These are phyloP conservation scores for Brachionus koreanus DNA, from an alignment of 1,140 invertebrate genomes.

Conservation along the genomic window DNA sequence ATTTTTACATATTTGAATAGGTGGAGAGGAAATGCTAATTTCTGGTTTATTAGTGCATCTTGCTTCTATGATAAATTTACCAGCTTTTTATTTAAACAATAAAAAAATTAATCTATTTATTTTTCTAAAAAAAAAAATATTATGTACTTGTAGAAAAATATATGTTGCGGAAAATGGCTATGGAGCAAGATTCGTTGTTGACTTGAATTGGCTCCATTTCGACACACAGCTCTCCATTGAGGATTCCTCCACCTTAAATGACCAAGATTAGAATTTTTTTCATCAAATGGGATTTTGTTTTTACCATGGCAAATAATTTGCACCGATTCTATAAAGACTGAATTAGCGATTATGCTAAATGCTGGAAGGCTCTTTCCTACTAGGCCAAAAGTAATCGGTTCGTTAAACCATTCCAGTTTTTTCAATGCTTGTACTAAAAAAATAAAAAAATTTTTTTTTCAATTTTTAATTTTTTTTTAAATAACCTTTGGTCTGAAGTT, in stretches of 20 bases:
- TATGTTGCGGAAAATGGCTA: slow-evolving; percentile 30
- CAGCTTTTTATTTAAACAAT: no score
- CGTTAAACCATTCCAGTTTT: slow-evolving; percentile 42
- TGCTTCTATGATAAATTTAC: slow-evolving; percentile 29
- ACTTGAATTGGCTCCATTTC: slow-evolving; percentile 33
- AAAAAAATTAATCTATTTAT: not conserved
- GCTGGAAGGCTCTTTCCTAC: not conserved
- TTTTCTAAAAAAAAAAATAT: not conserved
- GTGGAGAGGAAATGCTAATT: not conserved
- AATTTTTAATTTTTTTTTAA: not conserved
- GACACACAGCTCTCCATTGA: slow-evolving; percentile 27
- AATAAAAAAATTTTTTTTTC: not conserved
- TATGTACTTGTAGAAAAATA: slow-evolving; percentile 21
- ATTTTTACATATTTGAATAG: slow-evolving; percentile 29
- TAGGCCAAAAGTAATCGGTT: slow-evolving; percentile 18
- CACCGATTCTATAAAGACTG: slow-evolving; percentile 3
- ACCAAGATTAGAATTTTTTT: not conserved
- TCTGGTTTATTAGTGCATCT: not conserved
- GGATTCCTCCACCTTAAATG: slow-evolving; percentile 20
- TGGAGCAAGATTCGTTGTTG: not conserved
- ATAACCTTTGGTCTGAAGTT: slow-evolving; percentile 19
- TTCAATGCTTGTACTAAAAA: not conserved
- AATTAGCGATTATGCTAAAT: slow-evolving; percentile 2
- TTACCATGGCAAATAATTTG: slow-evolving; percentile 36
- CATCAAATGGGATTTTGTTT: not conserved